These are phyloP conservation scores for Magallana gigas DNA, from an alignment of 1,140 invertebrate genomes.

Conservation along the genomic window DNA sequence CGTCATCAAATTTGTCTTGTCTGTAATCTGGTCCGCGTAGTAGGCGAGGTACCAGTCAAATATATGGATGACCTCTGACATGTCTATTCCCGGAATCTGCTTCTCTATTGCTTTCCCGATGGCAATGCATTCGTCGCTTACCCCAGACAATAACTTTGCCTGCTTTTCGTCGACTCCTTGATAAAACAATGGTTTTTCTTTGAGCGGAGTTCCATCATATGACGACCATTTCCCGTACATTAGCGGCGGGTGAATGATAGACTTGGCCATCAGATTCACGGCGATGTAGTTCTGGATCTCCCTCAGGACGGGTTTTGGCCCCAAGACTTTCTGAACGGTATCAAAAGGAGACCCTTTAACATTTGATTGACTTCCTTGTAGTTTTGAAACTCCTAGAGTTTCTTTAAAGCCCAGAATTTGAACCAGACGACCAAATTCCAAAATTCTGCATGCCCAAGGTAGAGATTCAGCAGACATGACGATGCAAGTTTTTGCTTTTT, in stretches of 20 bases:
- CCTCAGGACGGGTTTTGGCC: conserved; percentile 58
- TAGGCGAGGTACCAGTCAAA: conserved; percentile 65
- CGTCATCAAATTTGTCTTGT: conserved; percentile 56
- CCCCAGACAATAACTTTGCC: conserved; percentile 57
- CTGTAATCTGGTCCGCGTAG: conserved; percentile 62
- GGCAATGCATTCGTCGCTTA: conserved; percentile 63
- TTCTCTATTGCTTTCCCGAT: conserved; percentile 59
- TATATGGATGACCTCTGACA: conserved; percentile 64
- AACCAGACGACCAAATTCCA: conserved; percentile 63
- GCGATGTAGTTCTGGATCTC: conserved; percentile 61
- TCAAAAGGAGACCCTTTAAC: conserved; percentile 45
- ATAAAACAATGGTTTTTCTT: conserved; percentile 66
- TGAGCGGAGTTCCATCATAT: conserved; percentile 60
- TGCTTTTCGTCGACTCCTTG: conserved; percentile 65
- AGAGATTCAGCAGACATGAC: conserved; percentile 63
- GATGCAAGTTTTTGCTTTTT: conserved; percentile 49
- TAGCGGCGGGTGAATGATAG: conserved; percentile 66
- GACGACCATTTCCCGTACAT: conserved; percentile 66
- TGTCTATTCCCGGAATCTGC: conserved; percentile 55
- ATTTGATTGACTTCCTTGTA: conserved; percentile 55
- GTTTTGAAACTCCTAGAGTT: conserved; percentile 56
- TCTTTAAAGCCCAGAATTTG: conserved; percentile 65
- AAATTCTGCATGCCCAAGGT: conserved; percentile 68
- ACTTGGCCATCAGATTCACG: conserved; percentile 64
- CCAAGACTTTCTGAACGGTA: conserved; percentile 61